These are phyloP conservation scores for Cavia porcellus DNA, from an alignment of 2,113 vertebrate genomes.

Conservation along the genomic window DNA sequence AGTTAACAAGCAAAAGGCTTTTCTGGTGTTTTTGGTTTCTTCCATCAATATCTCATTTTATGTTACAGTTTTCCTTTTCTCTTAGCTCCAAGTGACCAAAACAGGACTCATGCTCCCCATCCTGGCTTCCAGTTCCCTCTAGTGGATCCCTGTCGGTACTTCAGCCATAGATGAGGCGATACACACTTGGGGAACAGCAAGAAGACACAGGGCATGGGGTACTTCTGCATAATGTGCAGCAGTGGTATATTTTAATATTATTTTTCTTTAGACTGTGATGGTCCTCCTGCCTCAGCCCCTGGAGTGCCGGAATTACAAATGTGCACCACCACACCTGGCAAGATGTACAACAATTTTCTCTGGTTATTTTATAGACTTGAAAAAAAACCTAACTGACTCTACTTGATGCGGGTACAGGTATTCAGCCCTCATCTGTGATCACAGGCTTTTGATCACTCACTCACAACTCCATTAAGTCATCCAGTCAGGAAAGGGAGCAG, in stretches of 20 bases:
- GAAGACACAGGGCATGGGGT: fast-evolving
- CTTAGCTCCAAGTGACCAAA: neutral
- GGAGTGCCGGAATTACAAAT: neutral
- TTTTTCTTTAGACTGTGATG: neutral
- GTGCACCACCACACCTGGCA: neutral
- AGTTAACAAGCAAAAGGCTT: neutral
- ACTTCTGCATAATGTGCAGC: neutral
- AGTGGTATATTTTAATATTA: fast-evolving
- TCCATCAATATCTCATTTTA: fast-evolving
- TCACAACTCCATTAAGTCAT: fast-evolving
- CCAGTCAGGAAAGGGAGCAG: neutral
- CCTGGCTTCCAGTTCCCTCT: neutral
- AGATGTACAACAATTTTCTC: neutral
- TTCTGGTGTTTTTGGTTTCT: neutral
- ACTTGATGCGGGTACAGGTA: fast-evolving
- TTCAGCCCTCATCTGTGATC: fast-evolving
- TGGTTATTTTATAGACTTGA: too few species aligned
- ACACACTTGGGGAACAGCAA: fast-evolving
- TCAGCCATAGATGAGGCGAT: neutral
- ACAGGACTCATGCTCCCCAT: fast-evolving
- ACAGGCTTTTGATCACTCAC: too few species aligned
- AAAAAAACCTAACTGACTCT: too few species aligned
- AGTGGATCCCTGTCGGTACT: fast-evolving
- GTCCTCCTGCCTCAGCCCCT: neutral
- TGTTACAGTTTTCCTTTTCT: neutral